These are phyloP conservation scores for Takifugu bimaculatus DNA, from an alignment of 2,113 vertebrate genomes.

Conservation along the genomic window DNA sequence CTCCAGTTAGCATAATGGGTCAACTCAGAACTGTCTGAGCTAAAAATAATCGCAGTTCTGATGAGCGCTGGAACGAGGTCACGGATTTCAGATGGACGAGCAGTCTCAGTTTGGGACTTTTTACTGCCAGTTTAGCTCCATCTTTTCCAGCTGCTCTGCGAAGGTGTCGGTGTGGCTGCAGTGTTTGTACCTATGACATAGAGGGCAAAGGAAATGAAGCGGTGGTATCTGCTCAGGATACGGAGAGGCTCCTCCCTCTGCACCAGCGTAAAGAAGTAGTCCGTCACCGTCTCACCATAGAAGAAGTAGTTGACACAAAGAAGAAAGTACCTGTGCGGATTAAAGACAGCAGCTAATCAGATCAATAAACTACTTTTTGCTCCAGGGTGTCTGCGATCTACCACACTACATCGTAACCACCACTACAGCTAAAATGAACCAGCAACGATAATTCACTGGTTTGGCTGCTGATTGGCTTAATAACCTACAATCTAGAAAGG, in stretches of 20 bases:
- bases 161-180: not conserved
- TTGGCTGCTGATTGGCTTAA: conserved; percentile 23
- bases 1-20: not conserved
- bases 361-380: not conserved
- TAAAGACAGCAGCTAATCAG: not conserved
- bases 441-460: not conserved
- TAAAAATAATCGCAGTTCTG: no score
- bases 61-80: no score
- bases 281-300: conserved; percentile 94
- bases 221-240: conserved; percentile 98
- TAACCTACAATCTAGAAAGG: conserved; percentile 16
- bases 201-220: conserved; percentile 95
- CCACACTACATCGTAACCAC: conserved; percentile 4
- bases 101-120: not conserved
- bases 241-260: conserved; percentile 93
- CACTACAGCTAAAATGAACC: conserved; percentile 29
- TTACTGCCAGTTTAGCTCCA: not conserved
- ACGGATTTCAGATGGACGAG: conserved; percentile 4
- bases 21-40: no score
- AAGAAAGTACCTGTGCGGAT: conserved; percentile 88
- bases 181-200: conserved; percentile 86
- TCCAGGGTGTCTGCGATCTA: conserved; percentile 1
- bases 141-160: not conserved
- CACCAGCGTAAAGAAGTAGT: conserved; percentile 97
- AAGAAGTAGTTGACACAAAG: conserved; percentile 99